A percentile compares a stretch with the other conserved stretches of the same genome.
phyloP scores from a whole-genome alignment of 2,113 vertebrate species.

The Carlito syrichta region DNA sequence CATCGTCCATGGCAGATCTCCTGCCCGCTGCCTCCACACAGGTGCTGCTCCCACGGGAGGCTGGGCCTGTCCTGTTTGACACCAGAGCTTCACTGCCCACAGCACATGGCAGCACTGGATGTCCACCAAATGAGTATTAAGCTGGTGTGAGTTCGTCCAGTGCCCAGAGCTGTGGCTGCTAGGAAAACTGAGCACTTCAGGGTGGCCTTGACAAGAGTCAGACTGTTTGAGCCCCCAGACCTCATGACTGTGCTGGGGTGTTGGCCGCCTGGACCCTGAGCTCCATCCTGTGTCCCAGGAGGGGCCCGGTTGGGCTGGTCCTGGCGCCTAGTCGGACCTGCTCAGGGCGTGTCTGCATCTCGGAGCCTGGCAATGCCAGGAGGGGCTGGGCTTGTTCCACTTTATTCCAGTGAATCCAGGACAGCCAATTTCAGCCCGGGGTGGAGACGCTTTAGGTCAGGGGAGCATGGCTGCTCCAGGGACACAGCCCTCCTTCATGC shows the following conservation, averaged over 20 bases:
- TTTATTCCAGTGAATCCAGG: neutral
- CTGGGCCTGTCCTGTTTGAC: neutral
- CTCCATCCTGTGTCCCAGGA: neutral
- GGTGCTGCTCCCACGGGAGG: neutral
- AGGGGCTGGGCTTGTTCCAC: accelerated
- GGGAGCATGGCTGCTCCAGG: no score
- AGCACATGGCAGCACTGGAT: neutral
- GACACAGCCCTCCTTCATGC: no score
- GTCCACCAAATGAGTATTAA: neutral
- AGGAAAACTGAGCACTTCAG: accelerated
- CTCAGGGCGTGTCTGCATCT: neutral
- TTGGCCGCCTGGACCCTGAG: accelerated
- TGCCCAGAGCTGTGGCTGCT: neutral
- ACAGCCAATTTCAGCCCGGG: no score
- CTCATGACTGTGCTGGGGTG: accelerated
- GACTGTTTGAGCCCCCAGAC: accelerated
- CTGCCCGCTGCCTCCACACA: no score
- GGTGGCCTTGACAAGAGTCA: accelerated
- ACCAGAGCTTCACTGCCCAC: no score
- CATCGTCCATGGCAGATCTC: no score
- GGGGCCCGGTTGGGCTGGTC: accelerated
- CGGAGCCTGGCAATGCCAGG: neutral
- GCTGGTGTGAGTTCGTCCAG: no score
- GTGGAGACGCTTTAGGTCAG: no score
- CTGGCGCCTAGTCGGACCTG: neutral